Evolutionary conservation across 2,797 vertebrate genomes (phyloP), one percentile per base, ranked within the genome.

Genomic region (Cyclura pinguis): DNA sequence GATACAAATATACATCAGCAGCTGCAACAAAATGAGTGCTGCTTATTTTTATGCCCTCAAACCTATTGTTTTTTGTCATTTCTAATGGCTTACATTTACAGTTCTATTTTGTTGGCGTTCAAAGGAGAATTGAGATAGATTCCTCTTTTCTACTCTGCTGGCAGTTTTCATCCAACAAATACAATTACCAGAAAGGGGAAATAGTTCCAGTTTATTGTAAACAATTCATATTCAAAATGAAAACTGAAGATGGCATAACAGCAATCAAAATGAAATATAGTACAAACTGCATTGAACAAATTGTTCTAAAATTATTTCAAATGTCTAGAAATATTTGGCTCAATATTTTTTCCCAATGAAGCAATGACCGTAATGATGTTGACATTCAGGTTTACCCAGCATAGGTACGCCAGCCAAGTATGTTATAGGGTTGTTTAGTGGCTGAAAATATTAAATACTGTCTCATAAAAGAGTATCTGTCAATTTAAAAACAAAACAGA

Each of bases 121-220:
- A 42, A 1, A 12, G 47, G n/a, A 32, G 59, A 86, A 47, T 29
- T 38, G 32, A 64, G 14, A 4, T 32, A 12, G 16, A 10, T 69
- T 69, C 22, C 4, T 22, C 29, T 69, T 32, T 69, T 69, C 29
- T 32, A 12, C 29, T 32, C 2, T 18, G 83, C 6, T 73, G 47
- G 22, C 82, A 55, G 22, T 77, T 82, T 35, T 12, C 81, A 32
- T 62, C 35, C 20, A 84, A 67, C 42, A 38, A 64, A 77, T 91
- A 91, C 72, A 59, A 85, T 29, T 84, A 52, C 62, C 76, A 3
- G 1, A 47, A 73, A 85, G 85, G 87, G 85, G 90, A 81, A 95
- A 32, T 64, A 74, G 38, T 93, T 47, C 50, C 69, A 89, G 80
- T 92, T 95, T 93, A 93, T 84, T 96, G 89, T 94, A 95, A 96